These are phyloP conservation scores for Mesodorylaimus sp. DNA, from an alignment of 2,888 invertebrate species.

Conservation along the genomic window DNA sequence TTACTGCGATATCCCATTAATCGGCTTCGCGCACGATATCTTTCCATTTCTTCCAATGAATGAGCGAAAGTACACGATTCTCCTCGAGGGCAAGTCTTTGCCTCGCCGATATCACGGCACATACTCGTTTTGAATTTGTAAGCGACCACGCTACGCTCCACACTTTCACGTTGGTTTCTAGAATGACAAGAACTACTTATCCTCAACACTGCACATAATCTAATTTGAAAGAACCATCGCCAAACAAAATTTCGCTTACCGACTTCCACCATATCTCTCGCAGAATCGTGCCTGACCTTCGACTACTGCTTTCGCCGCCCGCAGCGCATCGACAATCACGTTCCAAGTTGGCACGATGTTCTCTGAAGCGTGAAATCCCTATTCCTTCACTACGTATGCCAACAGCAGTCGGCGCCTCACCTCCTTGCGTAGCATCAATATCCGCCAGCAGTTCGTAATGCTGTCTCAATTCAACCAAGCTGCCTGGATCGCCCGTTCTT, in stretches of 20 bases:
- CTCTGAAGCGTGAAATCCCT: too few species aligned
- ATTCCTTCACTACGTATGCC: too few species aligned
- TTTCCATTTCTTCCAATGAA: slow-evolving; percentile 70
- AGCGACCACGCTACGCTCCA: background rate
- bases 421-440: slow-evolving; percentile 53
- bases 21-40: slow-evolving; percentile 34
- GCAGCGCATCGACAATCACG: slow-evolving; percentile 29
- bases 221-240: background rate
- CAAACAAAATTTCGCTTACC: background rate
- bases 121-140: slow-evolving; percentile 63
- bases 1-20: background rate
- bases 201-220: background rate
- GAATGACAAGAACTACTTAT: background rate
- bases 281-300: slow-evolving; percentile 58
- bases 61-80: slow-evolving; percentile 77
- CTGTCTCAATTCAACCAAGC: slow-evolving; percentile 53
- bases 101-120: slow-evolving; percentile 61
- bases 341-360: slow-evolving; percentile 29
- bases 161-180: background rate
- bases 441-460: slow-evolving; percentile 64
- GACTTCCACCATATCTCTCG: slow-evolving; percentile 38
- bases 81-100: slow-evolving; percentile 65
- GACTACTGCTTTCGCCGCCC: slow-evolving; percentile 42
- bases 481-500: slow-evolving; percentile 66
- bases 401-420: background rate